Base-by-base conservation (phyloP, 2,888 invertebrate species). In the Meliscaeva auricollis region DNA sequence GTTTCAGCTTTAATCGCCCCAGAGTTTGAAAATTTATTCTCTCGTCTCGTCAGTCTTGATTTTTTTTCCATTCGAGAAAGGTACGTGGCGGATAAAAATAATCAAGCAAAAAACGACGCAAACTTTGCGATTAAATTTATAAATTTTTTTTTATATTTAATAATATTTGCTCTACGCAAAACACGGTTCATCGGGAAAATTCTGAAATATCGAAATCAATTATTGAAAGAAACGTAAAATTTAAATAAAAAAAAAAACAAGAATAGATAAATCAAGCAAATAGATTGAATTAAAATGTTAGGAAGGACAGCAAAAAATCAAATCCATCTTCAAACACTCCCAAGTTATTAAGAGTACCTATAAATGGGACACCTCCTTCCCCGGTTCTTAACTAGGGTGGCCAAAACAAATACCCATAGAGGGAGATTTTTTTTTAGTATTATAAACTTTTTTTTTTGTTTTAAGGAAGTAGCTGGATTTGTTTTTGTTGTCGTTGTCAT, bases 21-120 rank as follows among this genome's bases (percentile, higher is more conserved):
- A 66, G 75, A 52, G 70, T 75, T 66, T 26, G 11, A 35, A 26
- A 52, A n/a, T 54, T 22, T 48, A 38, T 26, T 56, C 72, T 68
- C 73, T 64, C 30, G 30, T 30, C 44, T 9, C 11, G 20, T 70
- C 78, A 85, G 85, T 85, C 80, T 73, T 85, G 80, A 69, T 84
- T 84, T 84, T 79, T 66, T 79, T 84, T 84, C 60, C 58, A 72
- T 48, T 79, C 75, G 81, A 64, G 76, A 62, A 50, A 79, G 84
- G 75, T 85, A 77, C 85, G 80, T 85, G 85, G 76, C 85, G 76
- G 70, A 76, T 68, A 68, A 38, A 56, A 46, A 64, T 46, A 64
- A 46, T 64, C 64, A 30, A 73, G 80, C 69, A 76, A 80, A 26
- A 80, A 76, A 80, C 84, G 84, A 80, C 79, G 80, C 80, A 76